Conservation (phyloP, 2,888 invertebrate genomes). For the Alsophila aescularia region DNA sequence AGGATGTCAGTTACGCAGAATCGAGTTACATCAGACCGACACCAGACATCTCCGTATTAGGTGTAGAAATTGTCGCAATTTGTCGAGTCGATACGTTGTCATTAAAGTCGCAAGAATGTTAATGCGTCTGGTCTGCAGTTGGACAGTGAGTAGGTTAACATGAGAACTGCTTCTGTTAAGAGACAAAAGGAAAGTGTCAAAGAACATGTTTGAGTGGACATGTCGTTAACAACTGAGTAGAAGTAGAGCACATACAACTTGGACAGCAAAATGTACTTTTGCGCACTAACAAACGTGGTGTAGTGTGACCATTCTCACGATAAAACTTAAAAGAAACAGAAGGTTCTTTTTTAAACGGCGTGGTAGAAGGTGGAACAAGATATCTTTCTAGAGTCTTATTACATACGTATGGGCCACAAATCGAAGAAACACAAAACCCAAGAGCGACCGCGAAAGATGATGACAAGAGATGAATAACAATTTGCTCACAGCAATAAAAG, state of each 20-base stretch:
- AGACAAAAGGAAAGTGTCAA: conserved; percentile 31
- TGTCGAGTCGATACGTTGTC: conserved; percentile 25
- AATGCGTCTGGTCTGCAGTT: conserved; percentile 28
- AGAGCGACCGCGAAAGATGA: no score
- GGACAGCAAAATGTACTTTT: neutral
- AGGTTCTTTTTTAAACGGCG: no score
- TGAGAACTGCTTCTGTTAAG: conserved; percentile 8
- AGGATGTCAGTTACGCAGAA: conserved; percentile 56
- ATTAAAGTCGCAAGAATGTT: conserved; percentile 30
- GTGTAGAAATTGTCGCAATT: conserved; percentile 36
- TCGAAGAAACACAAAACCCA: no score
- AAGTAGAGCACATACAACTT: conserved; percentile 12
- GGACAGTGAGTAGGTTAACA: conserved; percentile 27
- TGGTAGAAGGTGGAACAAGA: no score
- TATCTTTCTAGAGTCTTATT: no score
- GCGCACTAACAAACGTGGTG: neutral
- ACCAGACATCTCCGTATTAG: conserved; percentile 25
- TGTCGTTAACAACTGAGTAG: conserved; percentile 14
- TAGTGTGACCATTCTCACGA: neutral
- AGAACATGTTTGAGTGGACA: conserved; percentile 13
- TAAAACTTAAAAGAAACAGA: no score
- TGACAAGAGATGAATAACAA: no score
- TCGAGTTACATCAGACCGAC: conserved; percentile 43
- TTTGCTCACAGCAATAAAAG: no score
- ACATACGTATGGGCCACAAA: no score